Conservation (phyloP, 2,888 invertebrate genomes). For the Trachelus stipa region DNA sequence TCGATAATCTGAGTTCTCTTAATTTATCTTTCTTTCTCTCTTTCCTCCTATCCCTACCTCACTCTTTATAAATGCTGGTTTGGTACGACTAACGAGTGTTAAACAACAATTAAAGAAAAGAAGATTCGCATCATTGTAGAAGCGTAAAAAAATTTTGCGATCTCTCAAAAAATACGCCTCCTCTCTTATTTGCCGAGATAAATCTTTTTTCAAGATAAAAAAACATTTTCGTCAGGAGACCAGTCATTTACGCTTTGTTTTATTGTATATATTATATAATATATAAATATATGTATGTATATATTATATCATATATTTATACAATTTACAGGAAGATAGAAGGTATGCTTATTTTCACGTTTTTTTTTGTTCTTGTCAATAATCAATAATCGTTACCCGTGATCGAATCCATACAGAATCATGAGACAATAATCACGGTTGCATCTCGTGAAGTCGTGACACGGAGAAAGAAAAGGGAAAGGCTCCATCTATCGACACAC, state of each 20-base stretch:
- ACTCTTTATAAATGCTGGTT: slow-evolving; percentile 58
- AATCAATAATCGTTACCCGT: neutral
- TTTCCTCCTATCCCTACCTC: neutral
- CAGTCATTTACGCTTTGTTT: neutral
- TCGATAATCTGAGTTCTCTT: slow-evolving; percentile 10
- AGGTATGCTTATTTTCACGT: slow-evolving; percentile 30
- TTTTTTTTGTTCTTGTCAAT: neutral
- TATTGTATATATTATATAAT: neutral
- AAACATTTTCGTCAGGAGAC: slow-evolving; percentile 31
- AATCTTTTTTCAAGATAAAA: neutral
- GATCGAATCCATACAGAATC: neutral
- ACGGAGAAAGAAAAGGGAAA: neutral
- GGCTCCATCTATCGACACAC: neutral
- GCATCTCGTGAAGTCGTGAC: neutral
- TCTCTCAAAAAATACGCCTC: neutral
- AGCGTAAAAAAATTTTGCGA: neutral
- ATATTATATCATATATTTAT: neutral
- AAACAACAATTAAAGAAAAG: neutral
- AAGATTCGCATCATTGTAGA: neutral
- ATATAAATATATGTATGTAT: neutral
- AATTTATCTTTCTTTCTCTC: slow-evolving; percentile 8
- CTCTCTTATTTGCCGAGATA: neutral
- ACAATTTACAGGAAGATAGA: slow-evolving; percentile 61
- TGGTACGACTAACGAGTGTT: slow-evolving; percentile 58
- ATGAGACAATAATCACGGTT: neutral